These are phyloP conservation scores for Cololabis saira DNA, from an alignment of 2,113 vertebrate genomes.

Conservation along the genomic window DNA sequence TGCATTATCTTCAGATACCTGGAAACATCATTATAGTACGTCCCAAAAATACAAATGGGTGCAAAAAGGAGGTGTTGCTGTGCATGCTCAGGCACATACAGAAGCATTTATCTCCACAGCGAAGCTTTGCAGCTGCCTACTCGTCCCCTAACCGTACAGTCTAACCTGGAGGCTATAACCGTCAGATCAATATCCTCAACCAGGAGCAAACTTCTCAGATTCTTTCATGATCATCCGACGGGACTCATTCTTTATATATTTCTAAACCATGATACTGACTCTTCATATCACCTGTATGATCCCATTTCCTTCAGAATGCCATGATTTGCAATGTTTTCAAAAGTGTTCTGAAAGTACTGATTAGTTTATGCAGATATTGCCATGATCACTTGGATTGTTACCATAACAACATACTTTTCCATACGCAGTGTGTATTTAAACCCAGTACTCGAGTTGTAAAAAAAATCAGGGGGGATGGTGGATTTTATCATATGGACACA, in stretches of 20 bases:
- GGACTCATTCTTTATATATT: background rate
- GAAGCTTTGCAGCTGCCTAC: slow-evolving; percentile 29
- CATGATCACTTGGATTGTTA: slow-evolving; percentile 5
- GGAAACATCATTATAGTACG: background rate
- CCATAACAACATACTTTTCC: slow-evolving; percentile 7
- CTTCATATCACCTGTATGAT: background rate
- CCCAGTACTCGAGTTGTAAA: too few relatives aligned
- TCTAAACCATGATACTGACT: background rate
- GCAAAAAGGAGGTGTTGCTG: slow-evolving; percentile 15
- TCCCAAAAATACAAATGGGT: slow-evolving; percentile 30
- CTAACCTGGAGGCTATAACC: slow-evolving; percentile 20
- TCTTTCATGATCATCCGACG: slow-evolving; percentile 11
- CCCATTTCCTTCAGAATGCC: background rate
- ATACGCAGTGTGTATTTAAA: background rate
- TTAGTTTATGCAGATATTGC: slow-evolving; percentile 27
- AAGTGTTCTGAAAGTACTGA: slow-evolving; percentile 14
- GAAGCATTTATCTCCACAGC: slow-evolving; percentile 3
- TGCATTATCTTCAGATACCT: slow-evolving; percentile 14
- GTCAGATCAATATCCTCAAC: slow-evolving; percentile 17
- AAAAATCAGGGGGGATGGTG: too few relatives aligned
- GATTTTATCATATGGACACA: too few relatives aligned
- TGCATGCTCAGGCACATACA: slow-evolving; percentile 5
- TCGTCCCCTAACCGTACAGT: slow-evolving; percentile 11
- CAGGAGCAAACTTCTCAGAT: slow-evolving; percentile 23
- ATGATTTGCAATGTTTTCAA: background rate